A percentile compares a stretch with the other conserved stretches of the same genome.
Conservation (phyloP, 2,888 invertebrate species). For the Pristionchus mayeri region DNA sequence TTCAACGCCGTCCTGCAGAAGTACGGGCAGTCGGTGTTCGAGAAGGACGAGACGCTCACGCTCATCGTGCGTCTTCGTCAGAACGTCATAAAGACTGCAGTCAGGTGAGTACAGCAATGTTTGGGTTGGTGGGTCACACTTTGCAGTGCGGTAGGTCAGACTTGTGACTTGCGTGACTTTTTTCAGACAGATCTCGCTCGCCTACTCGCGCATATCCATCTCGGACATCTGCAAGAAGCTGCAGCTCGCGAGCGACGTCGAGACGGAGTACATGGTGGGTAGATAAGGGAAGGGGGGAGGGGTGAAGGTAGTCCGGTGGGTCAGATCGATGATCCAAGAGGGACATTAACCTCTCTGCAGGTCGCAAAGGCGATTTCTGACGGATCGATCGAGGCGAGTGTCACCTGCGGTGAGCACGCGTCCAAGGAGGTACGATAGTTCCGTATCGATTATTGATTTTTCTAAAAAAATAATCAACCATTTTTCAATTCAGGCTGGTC, state of each 20-base stretch:
- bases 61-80: conserved; percentile 94
- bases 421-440: conserved; percentile 80
- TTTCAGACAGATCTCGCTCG: conserved; percentile 54
- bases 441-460: conserved; percentile 37
- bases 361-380: conserved; percentile 85
- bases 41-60: conserved; percentile 91
- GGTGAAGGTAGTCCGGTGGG: not conserved
- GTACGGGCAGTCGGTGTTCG: conserved; percentile 79
- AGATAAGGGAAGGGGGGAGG: too few species aligned
- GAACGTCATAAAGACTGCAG: conserved; percentile 94
- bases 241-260: conserved; percentile 90
- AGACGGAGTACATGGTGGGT: conserved; percentile 99
- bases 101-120: conserved; percentile 52
- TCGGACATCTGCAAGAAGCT: conserved; percentile 92
- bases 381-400: conserved; percentile 96
- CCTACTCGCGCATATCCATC: conserved; percentile 50
- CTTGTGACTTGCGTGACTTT: too few species aligned
- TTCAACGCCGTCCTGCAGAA: conserved; percentile 94
- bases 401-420: conserved; percentile 86
- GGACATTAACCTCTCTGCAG: conserved; percentile 45
- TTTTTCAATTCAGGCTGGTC: not conserved
- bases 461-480: not conserved
- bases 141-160: not conserved
- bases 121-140: not conserved
- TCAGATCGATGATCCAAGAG: not conserved